Conservation (phyloP, 92 coral and sea anemone genomes). For the Zoanthus sansibaricus region DNA sequence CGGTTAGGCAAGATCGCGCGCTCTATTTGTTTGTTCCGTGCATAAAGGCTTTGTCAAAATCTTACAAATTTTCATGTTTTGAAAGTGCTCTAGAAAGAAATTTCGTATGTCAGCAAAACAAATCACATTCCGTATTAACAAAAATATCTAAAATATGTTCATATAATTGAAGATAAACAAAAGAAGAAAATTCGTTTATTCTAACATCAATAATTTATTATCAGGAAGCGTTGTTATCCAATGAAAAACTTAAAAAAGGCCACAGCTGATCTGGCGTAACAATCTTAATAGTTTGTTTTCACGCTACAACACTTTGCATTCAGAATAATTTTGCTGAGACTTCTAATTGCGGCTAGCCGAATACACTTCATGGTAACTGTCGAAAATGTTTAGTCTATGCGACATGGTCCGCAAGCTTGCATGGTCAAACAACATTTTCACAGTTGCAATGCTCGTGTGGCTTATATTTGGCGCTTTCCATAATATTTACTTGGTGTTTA, state of each 20-base stretch:
- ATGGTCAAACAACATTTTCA: constrained; percentile 15
- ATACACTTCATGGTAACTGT: not conserved
- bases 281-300: not conserved
- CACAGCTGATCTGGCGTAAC: constrained; percentile 37
- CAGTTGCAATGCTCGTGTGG: not conserved
- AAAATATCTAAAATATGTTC: no score
- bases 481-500: constrained; percentile 14
- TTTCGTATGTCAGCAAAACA: no score
- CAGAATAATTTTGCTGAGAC: not conserved
- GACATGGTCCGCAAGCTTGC: constrained; percentile 2
- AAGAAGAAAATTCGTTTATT: not conserved
- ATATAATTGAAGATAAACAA: not conserved
- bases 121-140: no score
- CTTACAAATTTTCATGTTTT: no score
- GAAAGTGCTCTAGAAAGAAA: no score
- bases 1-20: no score
- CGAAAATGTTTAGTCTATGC: constrained; percentile 24
- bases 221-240: not conserved
- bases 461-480: constrained; percentile 23
- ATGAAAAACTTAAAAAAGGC: not conserved
- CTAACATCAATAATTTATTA: constrained; percentile 11
- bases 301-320: not conserved
- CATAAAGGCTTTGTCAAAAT: no score
- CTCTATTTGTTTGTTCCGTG: no score
- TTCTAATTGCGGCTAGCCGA: not conserved